These are phyloP conservation scores for Octopus sinensis DNA, from an alignment of 1,140 invertebrate species.

Conservation along the genomic window DNA sequence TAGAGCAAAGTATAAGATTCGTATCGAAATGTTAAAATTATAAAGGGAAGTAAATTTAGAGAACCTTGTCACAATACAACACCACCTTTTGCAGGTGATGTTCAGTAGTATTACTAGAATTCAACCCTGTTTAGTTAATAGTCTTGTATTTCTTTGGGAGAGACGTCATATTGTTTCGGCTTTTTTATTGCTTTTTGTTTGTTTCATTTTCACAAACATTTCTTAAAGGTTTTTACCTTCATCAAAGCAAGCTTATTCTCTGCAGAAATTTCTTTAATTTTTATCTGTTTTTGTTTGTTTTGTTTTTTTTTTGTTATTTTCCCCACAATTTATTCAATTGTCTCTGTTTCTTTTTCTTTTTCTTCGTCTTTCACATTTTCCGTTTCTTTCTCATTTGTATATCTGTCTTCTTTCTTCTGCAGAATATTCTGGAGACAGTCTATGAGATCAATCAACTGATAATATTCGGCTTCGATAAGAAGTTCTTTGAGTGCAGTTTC, in stretches of 20 bases:
- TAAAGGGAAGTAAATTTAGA: too few relatives aligned
- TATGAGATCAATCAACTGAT: conserved; percentile 41
- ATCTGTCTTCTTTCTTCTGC: conserved; percentile 15
- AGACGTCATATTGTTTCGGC: background rate
- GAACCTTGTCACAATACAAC: too few relatives aligned
- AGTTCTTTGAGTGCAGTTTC: conserved; percentile 44
- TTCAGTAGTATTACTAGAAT: too few relatives aligned
- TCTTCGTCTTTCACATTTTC: background rate
- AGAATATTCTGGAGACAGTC: conserved; percentile 36
- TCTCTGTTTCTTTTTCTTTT: background rate
- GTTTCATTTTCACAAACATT: background rate
- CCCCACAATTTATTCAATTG: background rate
- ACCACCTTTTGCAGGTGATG: too few relatives aligned
- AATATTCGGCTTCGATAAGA: conserved; percentile 49
- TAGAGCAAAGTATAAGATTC: too few relatives aligned
- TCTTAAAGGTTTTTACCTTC: background rate
- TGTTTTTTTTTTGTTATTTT: background rate
- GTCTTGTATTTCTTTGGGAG: background rate
- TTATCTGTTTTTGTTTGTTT: background rate
- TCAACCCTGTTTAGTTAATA: too few relatives aligned
- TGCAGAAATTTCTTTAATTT: background rate
- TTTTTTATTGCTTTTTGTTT: background rate
- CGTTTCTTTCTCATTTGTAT: background rate
- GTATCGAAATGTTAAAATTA: too few relatives aligned
- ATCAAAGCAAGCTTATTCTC: background rate